Evolutionary conservation across 2,797 vertebrate genomes (phyloP).

Genomic region (Oryzias dopingdopingensis): DNA sequence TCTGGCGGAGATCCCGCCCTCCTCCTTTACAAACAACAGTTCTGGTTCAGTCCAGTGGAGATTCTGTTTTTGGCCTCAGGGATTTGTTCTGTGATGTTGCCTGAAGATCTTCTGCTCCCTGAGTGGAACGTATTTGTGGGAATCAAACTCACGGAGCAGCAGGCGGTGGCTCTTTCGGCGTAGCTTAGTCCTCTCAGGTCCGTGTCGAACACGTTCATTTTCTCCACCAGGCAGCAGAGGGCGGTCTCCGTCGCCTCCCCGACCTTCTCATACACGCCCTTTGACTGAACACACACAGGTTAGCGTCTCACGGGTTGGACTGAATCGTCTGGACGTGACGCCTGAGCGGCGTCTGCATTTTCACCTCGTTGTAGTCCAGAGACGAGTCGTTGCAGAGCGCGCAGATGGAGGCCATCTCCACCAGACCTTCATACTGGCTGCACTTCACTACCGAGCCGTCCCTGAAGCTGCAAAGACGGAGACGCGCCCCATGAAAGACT

Average conservation of each 20-base stretch:
- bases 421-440: constrained; percentile 76
- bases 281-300: constrained; percentile 52
- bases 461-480: constrained; percentile 64
- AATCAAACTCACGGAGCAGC: constrained; percentile 72
- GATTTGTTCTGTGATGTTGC: too few relatives aligned
- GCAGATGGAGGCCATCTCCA: constrained; percentile 80
- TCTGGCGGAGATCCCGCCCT: too few relatives aligned
- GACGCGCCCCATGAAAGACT: too few relatives aligned
- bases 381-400: constrained; percentile 83
- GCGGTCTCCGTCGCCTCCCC: constrained; percentile 83
- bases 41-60: too few relatives aligned
- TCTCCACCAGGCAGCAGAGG: constrained; percentile 82
- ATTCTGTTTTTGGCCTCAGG: too few relatives aligned
- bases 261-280: constrained; percentile 80
- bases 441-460: constrained; percentile 67
- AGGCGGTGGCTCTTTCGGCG: constrained; percentile 77
- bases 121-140: too few relatives aligned
- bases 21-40: too few relatives aligned
- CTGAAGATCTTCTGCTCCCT: too few relatives aligned
- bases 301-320: neutral
- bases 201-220: constrained; percentile 82
- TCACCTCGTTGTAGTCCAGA: constrained; percentile 80
- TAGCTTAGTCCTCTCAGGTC: constrained; percentile 68
- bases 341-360: constrained; percentile 2
- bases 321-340: neutral